A percentile compares a stretch with the other conserved stretches of the same genome.
Conservation (phyloP, 2,113 vertebrate genomes). For the Pseudolaguvia tuberculata region DNA sequence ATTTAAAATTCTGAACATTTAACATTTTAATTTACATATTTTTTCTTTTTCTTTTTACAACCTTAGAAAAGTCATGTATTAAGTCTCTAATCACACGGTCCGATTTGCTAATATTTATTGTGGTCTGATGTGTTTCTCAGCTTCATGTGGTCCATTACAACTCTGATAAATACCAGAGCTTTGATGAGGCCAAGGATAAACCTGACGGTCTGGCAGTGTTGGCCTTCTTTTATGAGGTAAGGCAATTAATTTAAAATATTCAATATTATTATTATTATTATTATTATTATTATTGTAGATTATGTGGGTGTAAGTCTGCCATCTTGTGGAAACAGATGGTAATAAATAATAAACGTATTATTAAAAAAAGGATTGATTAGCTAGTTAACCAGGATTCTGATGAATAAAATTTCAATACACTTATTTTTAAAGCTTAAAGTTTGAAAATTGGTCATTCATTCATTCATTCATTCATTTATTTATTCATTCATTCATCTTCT, state of each 20-base stretch:
- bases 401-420: not conserved
- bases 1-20: not conserved
- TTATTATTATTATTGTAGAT: not conserved
- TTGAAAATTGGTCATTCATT: no score
- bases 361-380: no score
- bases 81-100: not conserved
- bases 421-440: not conserved
- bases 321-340: constrained; percentile 13
- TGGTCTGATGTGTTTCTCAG: constrained; percentile 61
- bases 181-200: constrained; percentile 71
- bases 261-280: not conserved
- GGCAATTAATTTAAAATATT: not conserved
- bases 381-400: not conserved
- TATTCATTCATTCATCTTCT: no score
- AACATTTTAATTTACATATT: not conserved
- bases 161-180: constrained; percentile 75
- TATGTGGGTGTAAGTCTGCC: constrained; percentile 21
- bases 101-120: not conserved
- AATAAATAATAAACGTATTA: no score
- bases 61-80: not conserved
- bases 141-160: constrained; percentile 91
- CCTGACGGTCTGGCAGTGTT: constrained; percentile 80
- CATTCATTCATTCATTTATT: no score
- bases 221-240: constrained; percentile 79
- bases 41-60: no score